Evolutionary conservation across 2,888 invertebrate genomes (phyloP), one percentile per base, ranked within the genome.

Genomic region (Cyclophora punctaria): DNA sequence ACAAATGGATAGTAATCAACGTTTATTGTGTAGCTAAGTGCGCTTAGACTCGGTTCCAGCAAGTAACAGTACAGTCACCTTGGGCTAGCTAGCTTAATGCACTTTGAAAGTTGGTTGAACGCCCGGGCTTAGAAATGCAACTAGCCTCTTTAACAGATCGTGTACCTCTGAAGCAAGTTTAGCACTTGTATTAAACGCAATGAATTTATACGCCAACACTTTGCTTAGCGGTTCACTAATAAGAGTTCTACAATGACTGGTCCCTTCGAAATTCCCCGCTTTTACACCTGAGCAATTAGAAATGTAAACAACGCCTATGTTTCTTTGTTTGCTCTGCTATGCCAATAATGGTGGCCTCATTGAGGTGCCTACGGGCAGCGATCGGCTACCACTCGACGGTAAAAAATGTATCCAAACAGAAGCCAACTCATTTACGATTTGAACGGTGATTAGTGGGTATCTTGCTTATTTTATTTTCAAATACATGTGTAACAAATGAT

Each of bases 311-410:
- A 59, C 60, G 64, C 68, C 58, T 62, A 59, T 60, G 69, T 71
- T 67, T 64, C 66, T 60, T 63, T 83, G 74, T 85, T 85, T 83
- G 71, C 66, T 62, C 65, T 60, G 62, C 73, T 71, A 67, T 63
- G 71, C 75, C 69, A 77, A 81, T 74, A 83, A 60, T 59, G 61
- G 62, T 73, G 80, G 76, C 83, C 82, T 75, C 78, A 69, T 71
- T 80, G 71, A 67, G 71, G 70, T 73, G 73, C 71, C 69, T 62
- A 63, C 62, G 64, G 63, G 66, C 68, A 64, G 65, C 60, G 41
- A 44, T 52, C 51, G 46, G 49, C 65, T 65, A 61, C 64, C 59
- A 57, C 58, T 55, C 35, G 35, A 58, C 55, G 58, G 48, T 48
- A 66, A 73, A 68, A 70, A 71, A 65, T 49, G 41, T 55, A 57